Evolutionary conservation across 2,888 invertebrate genomes (phyloP), one percentile per base, ranked within the genome.

Genomic region (Thera britannica): DNA sequence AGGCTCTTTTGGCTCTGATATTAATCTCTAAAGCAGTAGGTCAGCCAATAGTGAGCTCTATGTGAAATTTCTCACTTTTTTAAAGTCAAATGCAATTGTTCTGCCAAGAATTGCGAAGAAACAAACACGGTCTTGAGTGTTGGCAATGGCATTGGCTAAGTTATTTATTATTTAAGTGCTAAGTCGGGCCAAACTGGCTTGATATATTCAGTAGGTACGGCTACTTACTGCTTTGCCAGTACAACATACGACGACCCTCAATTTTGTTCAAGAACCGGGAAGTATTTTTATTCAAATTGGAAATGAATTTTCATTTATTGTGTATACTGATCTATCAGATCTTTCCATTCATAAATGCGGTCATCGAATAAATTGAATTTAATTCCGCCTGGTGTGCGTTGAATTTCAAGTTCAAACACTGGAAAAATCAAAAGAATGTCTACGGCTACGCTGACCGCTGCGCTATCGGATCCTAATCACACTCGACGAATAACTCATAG

Each of bases 51-150:
- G 56, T 62, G 58, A 55, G 57, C 7, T 63, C 59, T 65, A 66
- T 58, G 65, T 62, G 62, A 78, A 76, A 67, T 77, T 75, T 74
- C 76, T 79, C 67, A 67, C 75, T 79, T 83, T 51, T 83, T 79
- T 74, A 72, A 68, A 62, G 35, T 35, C 6, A 65, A 61, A 56
- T 57, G 34, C 49, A 35, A 60, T 51, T 46, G 23, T 48, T 58
- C 44, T 87, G 88, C 87, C 87, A 89, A 90, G 79, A 81, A 77
- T 65, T 62, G 66, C 58, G 67, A 79, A 75, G 77, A 80, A 80
- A 82, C 78, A 79, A 80, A 78, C 73, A 71, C 75, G 71, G 74
- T 79, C 76, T 77, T 74, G 74, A 74, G 74, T 77, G 77, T 84
- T 85, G 84, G 85, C 86, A 83, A 69, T 85, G 85, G 84, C 86